These are phyloP conservation scores for Heliconius cydno DNA, from an alignment of 2,888 invertebrate genomes.

Conservation along the genomic window DNA sequence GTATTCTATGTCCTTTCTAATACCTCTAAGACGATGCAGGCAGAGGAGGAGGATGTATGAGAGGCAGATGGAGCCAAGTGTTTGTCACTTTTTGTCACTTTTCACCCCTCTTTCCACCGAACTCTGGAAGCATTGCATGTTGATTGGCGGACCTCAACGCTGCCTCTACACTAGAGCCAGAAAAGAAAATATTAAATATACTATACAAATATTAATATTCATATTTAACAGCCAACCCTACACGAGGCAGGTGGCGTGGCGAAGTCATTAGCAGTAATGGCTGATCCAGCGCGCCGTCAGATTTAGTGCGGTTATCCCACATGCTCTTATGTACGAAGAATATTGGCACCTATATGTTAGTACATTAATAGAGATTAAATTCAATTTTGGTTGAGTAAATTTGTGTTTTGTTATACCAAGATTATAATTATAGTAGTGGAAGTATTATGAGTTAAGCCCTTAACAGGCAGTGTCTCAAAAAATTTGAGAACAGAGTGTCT, in stretches of 20 bases:
- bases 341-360: conserved; percentile 45
- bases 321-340: conserved; percentile 48
- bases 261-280: conserved; percentile 84
- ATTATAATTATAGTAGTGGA: neutral
- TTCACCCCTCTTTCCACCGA: too few species aligned
- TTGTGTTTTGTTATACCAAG: neutral
- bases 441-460: neutral
- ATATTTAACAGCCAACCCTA: conserved; percentile 60
- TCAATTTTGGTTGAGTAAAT: conserved; percentile 30
- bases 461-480: neutral
- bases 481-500: neutral
- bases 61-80: too few species aligned
- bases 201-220: conserved; percentile 2
- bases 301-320: conserved; percentile 70
- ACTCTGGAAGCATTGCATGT: too few species aligned
- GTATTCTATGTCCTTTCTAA: too few species aligned
- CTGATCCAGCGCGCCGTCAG: conserved; percentile 75
- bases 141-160: too few species aligned
- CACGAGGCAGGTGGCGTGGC: conserved; percentile 71
- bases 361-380: conserved; percentile 34
- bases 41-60: too few species aligned
- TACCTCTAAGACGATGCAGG: too few species aligned
- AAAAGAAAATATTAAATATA: too few species aligned
- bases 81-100: too few species aligned
- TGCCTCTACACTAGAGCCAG: too few species aligned